Evolutionary conservation across 2,797 vertebrate genomes (phyloP).

Genomic region (Phoebastria nigripes): DNA sequence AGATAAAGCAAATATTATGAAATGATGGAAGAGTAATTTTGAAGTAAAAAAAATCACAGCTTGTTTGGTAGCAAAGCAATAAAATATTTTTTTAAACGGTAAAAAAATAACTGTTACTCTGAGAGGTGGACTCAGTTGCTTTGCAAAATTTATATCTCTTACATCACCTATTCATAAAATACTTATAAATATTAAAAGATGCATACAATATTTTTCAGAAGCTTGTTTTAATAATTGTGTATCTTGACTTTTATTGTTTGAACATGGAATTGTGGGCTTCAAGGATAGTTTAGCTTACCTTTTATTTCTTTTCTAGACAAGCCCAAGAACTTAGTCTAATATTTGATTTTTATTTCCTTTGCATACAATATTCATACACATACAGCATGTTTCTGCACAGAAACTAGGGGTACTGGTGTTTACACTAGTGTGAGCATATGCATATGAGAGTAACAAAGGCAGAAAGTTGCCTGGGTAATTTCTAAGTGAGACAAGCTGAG

Average conservation of each 20-base stretch:
- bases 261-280: background rate
- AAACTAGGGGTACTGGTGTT: background rate
- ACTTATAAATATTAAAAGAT: background rate
- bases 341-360: background rate
- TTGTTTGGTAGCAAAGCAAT: background rate
- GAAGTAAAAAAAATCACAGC: background rate
- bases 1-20: background rate
- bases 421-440: background rate
- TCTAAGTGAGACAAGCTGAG: background rate
- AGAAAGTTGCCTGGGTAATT: background rate
- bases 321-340: background rate
- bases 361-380: background rate
- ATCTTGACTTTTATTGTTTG: background rate
- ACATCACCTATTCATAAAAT: background rate
- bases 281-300: background rate
- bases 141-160: background rate
- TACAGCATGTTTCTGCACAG: background rate
- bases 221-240: background rate
- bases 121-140: background rate
- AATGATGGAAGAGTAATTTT: background rate
- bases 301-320: background rate
- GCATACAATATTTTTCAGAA: background rate
- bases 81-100: background rate
- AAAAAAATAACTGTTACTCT: background rate
- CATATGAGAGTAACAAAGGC: background rate